Base-by-base conservation (phyloP, 2,888 invertebrate genomes). In the Zaprionus bogoriensis region DNA sequence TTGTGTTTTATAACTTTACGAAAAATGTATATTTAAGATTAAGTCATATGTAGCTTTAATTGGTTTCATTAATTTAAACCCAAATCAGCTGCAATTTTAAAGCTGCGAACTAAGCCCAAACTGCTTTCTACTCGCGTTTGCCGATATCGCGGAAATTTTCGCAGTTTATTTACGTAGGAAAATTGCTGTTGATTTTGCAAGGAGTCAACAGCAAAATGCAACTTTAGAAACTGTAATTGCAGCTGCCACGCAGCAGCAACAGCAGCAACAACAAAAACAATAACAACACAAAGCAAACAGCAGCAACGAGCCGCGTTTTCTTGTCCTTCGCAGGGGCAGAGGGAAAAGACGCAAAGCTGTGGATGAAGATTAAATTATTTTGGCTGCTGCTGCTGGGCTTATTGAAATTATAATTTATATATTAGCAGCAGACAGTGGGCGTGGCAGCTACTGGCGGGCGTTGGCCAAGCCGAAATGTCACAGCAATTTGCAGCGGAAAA, bases 331-430 rank as follows among this genome's bases (percentile, higher is more conserved):
- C 7, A 27, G n/a, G 14, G 17, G 28, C 14, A 22, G 32, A 55
- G 28, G 32, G 42, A 47, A 4, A 17, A 23, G 36, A 2, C 4
- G 58, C 17, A 30, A 23, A 55, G 39, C 1, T 14, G 20, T 2
- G 7, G 41, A 6, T 27, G 27, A 27, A 27, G 55, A 54, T 44
- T 63, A 67, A 65, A 74, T 82, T 79, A 69, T 73, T 76, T 80
- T 70, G 14, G 32, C 32, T 6, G n/a, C n/a, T n/a, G n/a, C n/a
- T 14, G 32, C 32, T 17, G 7, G 32, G 67, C 64, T 77, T 69
- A 77, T 84, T 84, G 78, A 84, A 84, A 80, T 81, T 84, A 70
- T 78, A 73, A 81, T 75, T 78, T 75, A 61, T 65, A 61, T 71
- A 81, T 84, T 69, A 84, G 66, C 75, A 62, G 61, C 46, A 58